Percentiles rank a stretch among this genome's conserved stretches.
Evolutionary conservation across 2,888 invertebrate genomes (phyloP).

Genomic region (Drosophila crucigera): DNA sequence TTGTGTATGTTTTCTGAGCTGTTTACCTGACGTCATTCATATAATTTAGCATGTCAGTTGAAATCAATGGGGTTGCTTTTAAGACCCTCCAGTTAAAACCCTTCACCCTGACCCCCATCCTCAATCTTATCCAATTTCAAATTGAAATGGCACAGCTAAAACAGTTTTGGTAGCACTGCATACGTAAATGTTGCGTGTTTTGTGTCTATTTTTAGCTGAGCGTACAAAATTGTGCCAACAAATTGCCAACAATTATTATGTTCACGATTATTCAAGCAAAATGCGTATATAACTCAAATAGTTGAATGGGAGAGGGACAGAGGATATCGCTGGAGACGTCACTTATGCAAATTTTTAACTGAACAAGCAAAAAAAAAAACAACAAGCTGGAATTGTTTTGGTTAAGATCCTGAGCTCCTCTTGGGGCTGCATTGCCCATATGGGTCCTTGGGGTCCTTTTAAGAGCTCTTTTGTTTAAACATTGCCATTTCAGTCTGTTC

Average conservation of each 20-base stretch:
- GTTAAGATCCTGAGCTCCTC: not conserved
- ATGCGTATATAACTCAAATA: not conserved
- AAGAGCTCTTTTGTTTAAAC: conserved; percentile 15
- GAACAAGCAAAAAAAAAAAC: conserved; percentile 18
- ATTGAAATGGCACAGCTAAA: conserved; percentile 1
- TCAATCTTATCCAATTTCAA: not conserved
- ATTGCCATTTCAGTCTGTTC: not conserved
- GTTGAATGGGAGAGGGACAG: not conserved
- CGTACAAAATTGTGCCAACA: conserved; percentile 13
- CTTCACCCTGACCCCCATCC: not conserved
- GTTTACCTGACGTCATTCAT: conserved; percentile 23
- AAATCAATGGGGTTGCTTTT: not conserved
- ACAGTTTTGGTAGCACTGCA: conserved; percentile 33
- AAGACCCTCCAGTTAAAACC: not conserved
- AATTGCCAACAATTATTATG: conserved; percentile 28
- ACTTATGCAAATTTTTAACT: conserved; percentile 54
- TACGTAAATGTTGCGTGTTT: conserved; percentile 21
- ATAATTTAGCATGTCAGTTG: not conserved
- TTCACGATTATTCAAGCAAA: conserved; percentile 1
- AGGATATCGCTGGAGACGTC: not conserved
- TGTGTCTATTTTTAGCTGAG: conserved; percentile 46
- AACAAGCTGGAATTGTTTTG: not conserved
- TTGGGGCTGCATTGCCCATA: not conserved
- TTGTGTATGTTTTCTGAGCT: not conserved
- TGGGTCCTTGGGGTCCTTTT: not conserved